Base-by-base conservation (phyloP, 2,888 invertebrate genomes). In the Pammene fasciana region DNA sequence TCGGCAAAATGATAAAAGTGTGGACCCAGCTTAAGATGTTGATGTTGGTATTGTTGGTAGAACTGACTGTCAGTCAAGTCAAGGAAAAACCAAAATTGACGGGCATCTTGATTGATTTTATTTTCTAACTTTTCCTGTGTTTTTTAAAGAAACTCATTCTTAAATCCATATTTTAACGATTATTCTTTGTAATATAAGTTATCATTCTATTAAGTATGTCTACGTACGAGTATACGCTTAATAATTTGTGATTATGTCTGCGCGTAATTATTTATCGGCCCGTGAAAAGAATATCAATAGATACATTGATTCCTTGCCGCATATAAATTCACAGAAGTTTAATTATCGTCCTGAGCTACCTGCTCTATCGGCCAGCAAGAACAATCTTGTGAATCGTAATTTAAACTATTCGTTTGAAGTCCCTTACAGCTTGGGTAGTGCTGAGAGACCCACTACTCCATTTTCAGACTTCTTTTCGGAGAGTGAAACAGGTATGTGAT, bases 401-500 rank as follows among this genome's bases (percentile, higher is more conserved):
- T 75, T 92, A 65, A 82, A 82, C 70, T 90, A 85, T 81, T 81
- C 88, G 0, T 90, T 82, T 73, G 86, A 87, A 61, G 77, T 83
- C 61, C 78, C 84, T 0, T 88, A 83, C 72, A 77, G 79, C 57
- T 76, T 79, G 13, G 85, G 87, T 72, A 86, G 81, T 72, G 78
- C 80, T 16, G 88, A 90, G 26, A 83, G 92, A 70, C 78, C 87
- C 55, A 86, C 87, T 7, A 89, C 91, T 1, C 92, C 92, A 13
- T 88, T 88, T 77, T 92, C 92, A 0, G 92, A 92, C 73, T 90
- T 92, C 74, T 88, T 89, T 71, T 90, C 92, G 0, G 92, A 92
- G 70, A 92, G 92, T 76, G 92, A 90, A 71, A 83, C 88, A 77
- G 90, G 92, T 90, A 76, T 72, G 70, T 68, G 38, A 50, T n/a